Percentiles rank a stretch among this genome's conserved stretches.
Evolutionary conservation across 1,140 invertebrate genomes (phyloP).

Genomic region (Lycorma delicatula): DNA sequence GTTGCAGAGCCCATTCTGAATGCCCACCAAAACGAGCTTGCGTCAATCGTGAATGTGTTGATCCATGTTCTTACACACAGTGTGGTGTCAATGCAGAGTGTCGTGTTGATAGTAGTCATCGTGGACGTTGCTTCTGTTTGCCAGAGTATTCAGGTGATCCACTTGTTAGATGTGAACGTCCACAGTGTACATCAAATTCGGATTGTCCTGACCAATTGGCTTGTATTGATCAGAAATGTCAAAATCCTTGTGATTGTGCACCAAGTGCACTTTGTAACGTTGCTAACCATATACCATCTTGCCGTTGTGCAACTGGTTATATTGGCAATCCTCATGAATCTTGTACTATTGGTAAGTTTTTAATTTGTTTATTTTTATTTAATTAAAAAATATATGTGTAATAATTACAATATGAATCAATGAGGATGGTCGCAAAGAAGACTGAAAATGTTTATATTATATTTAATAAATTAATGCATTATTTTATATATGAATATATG

Average conservation of each 20-base stretch:
- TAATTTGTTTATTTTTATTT: constrained; percentile 8
- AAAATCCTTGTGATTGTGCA: constrained; percentile 69
- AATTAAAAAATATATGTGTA: too few species aligned
- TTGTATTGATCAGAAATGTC: constrained; percentile 64
- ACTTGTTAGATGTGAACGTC: constrained; percentile 59
- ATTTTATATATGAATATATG: too few species aligned
- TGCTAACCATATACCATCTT: constrained; percentile 62
- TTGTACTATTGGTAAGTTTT: constrained; percentile 49
- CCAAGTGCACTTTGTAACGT: constrained; percentile 65
- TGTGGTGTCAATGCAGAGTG: constrained; percentile 78
- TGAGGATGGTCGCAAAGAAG: too few species aligned
- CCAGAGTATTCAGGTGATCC: constrained; percentile 66
- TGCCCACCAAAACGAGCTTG: constrained; percentile 75
- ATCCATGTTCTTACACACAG: constrained; percentile 67
- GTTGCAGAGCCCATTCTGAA: constrained; percentile 76
- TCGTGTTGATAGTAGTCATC: constrained; percentile 58
- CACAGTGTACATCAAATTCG: constrained; percentile 62
- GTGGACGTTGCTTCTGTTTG: constrained; percentile 69
- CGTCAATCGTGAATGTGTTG: constrained; percentile 70
- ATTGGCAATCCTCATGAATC: constrained; percentile 62
- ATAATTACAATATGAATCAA: too few species aligned
- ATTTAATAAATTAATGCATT: too few species aligned
- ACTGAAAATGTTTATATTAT: too few species aligned
- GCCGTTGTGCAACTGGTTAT: constrained; percentile 74
- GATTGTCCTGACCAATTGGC: constrained; percentile 67